Base-by-base conservation (phyloP, 2,113 vertebrate species). In the Argyrosomus japonicus region DNA sequence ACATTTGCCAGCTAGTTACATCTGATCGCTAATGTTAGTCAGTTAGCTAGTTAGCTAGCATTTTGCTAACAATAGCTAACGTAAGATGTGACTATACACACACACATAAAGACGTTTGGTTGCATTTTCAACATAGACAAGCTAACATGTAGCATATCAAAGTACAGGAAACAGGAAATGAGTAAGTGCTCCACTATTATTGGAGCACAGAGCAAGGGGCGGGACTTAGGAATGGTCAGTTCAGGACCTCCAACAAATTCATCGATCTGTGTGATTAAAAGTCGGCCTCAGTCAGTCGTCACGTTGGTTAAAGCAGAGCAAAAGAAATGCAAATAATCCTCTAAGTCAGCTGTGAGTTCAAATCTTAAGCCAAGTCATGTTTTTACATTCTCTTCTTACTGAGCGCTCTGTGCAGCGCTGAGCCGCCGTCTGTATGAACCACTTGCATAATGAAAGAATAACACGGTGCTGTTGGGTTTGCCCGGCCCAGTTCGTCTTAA, bases 351-450 rank as follows among this genome's bases (percentile, higher is more conserved):
- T 75, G 54, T 68, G 62, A 61, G 65, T 64, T 67, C 17, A 81
- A 73, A 48, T 75, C 76, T 88, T 90, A 91, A 93, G 86, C 82
- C 87, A 29, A 86, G 88, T 91, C 88, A 90, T 76, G 75, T 83
- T 88, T 78, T 77, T 72, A 83, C 89, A 87, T 92, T 93, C 88
- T 78, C 88, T 78, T 87, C 85, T 73, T 77, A 68, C 29, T 5
- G 50, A 36, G 78, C 53, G 61, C 83, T 83, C 91, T 89, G 77
- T 64, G 21, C 58, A 36, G 32, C 45, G 8, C 2, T 62, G 50
- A 84, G 43, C 51, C 63, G 19, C 65, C 25, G 47, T 54, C 80
- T 79, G 72, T 77, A 88, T 60, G 58, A 75, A 63, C 21, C 67
- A 29, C 70, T 87, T 87, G 50, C 67, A 57, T 89, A 87, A 85